Evolutionary conservation across 2,888 invertebrate genomes (phyloP), one percentile per base, ranked within the genome.

Genomic region (Pantelozetes paolii): DNA sequence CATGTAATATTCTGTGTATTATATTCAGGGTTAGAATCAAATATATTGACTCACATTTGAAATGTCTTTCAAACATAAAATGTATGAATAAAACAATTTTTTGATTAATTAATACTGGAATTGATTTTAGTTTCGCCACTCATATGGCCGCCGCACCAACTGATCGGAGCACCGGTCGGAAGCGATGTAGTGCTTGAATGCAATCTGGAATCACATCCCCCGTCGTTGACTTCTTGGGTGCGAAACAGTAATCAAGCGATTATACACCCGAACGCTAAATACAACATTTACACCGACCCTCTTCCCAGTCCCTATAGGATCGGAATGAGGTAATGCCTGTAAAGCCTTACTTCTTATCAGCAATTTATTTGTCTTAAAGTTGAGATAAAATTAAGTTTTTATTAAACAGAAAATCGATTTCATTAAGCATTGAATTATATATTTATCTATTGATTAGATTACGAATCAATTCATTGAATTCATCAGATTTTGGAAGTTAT

Each of bases 61-160:
- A n/a, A n/a, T n/a, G n/a, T n/a, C n/a, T n/a, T n/a, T n/a, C n/a
- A n/a, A n/a, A n/a, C n/a, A n/a, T n/a, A n/a, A n/a, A n/a, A n/a
- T n/a, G n/a, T n/a, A n/a, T n/a, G n/a, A n/a, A n/a, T n/a, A n/a
- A n/a, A n/a, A n/a, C n/a, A n/a, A n/a, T n/a, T n/a, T n/a, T n/a
- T n/a, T n/a, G n/a, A n/a, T n/a, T n/a, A n/a, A n/a, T n/a, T n/a
- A n/a, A n/a, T n/a, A n/a, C n/a, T n/a, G n/a, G n/a, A n/a, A n/a
- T n/a, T n/a, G n/a, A n/a, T n/a, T 85, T 30, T 85, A 94, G 94
- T 94, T 85, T 90, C 91, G 0, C 94, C 94, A 71, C 92, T 93
- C 91, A 92, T 94, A 82, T 93, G 91, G 90, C 92, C 94, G 78
- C 92, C 93, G 73, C 94, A 93, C 86, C 93, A 94, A 85, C 86